Evolutionary conservation across 2,888 invertebrate genomes (phyloP).

Genomic region (Eurytoma californica): DNA sequence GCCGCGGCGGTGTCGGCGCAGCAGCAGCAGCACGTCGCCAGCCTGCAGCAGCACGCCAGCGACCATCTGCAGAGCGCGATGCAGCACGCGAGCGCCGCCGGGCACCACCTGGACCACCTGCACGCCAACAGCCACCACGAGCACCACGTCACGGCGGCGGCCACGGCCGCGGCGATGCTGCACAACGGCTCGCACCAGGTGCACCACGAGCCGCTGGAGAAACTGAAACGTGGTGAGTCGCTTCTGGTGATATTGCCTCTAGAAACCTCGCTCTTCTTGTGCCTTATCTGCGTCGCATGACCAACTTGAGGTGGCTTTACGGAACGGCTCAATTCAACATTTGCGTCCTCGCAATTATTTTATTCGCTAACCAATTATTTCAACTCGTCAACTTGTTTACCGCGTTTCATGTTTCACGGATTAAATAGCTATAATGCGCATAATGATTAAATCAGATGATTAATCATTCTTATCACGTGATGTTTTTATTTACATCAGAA

Average conservation of each 20-base stretch:
- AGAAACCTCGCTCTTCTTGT: too few species aligned
- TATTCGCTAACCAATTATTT: too few species aligned
- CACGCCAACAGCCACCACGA: constrained; percentile 77
- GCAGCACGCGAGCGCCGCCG: constrained; percentile 59
- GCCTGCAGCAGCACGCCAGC: constrained; percentile 71
- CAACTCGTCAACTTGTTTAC: too few species aligned
- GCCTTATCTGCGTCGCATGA: too few species aligned
- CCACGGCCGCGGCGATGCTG: constrained; percentile 72
- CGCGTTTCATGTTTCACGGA: too few species aligned
- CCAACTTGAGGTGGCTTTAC: too few species aligned
- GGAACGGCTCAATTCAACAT: too few species aligned
- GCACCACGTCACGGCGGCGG: constrained; percentile 45
- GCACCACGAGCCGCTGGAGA: constrained; percentile 86
- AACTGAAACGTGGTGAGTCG: constrained; percentile 86
- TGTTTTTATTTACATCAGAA: too few species aligned
- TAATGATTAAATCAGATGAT: too few species aligned
- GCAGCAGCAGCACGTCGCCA: constrained; percentile 70
- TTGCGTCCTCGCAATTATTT: too few species aligned
- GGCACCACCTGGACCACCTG: constrained; percentile 70
- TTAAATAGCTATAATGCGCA: too few species aligned
- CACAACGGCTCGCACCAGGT: constrained; percentile 81
- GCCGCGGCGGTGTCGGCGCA: constrained; percentile 73
- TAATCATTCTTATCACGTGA: too few species aligned
- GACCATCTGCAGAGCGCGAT: constrained; percentile 74
- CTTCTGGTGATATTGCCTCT: constrained; percentile 31